Conservation (phyloP, 1,140 invertebrate genomes). For the Macrobrachium rosenbergii region DNA sequence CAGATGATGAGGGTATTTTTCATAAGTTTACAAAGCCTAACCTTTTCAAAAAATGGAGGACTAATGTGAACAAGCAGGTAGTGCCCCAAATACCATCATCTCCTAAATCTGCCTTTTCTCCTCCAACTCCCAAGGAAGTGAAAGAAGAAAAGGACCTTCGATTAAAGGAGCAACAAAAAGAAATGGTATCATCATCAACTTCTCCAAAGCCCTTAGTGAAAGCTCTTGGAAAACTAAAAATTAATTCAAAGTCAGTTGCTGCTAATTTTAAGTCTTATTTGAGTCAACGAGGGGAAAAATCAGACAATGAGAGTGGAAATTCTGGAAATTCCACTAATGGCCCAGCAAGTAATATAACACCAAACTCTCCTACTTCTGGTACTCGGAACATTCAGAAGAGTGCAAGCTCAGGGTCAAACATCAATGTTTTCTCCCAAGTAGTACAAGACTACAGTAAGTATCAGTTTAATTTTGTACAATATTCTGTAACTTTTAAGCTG, state of each 20-base stretch:
- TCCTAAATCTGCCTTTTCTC: constrained; percentile 43
- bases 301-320: constrained; percentile 17
- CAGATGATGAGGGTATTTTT: constrained; percentile 58
- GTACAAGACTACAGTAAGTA: constrained; percentile 60
- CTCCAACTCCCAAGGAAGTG: constrained; percentile 14
- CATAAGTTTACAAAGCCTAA: constrained; percentile 51
- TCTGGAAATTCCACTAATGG: constrained; percentile 4
- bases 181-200: constrained; percentile 16
- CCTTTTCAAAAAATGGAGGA: constrained; percentile 48
- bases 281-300: constrained; percentile 46
- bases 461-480: background rate
- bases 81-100: constrained; percentile 18
- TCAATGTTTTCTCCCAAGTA: constrained; percentile 48
- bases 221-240: constrained; percentile 48
- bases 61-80: constrained; percentile 28
- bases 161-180: constrained; percentile 4
- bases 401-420: constrained; percentile 43
- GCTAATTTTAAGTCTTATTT: constrained; percentile 60
- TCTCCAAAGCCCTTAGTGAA: constrained; percentile 54
- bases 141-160: constrained; percentile 28
- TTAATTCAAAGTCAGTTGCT: constrained; percentile 50
- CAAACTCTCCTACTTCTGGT: constrained; percentile 1
- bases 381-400: constrained; percentile 44
- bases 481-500: background rate
- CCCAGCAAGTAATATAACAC: background rate